phyloP scores from a whole-genome alignment of 2,888 invertebrate genomes.

The Cryptocephalus primarius region DNA sequence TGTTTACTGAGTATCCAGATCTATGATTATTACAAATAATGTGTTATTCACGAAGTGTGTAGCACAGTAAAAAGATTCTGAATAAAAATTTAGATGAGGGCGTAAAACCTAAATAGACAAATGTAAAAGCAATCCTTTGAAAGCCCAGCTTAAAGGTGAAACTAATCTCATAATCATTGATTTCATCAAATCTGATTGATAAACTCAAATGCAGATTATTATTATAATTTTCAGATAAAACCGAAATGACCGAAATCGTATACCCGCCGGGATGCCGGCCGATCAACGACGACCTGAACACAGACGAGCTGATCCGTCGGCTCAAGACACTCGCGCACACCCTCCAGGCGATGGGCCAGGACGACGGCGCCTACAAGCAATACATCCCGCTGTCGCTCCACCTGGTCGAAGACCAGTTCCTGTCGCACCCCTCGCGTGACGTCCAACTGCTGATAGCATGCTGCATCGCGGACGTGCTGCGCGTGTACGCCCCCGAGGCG shows the following conservation, averaged over 20 bases:
- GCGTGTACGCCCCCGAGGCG: conserved; percentile 95
- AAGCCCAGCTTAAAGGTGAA: too few species aligned
- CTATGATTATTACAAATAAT: too few species aligned
- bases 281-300: conserved; percentile 86
- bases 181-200: too few species aligned
- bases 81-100: too few species aligned
- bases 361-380: conserved; percentile 87
- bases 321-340: conserved; percentile 90
- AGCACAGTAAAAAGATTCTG: too few species aligned
- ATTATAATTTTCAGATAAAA: too few species aligned
- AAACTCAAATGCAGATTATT: too few species aligned
- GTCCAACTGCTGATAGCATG: conserved; percentile 92
- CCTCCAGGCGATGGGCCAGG: conserved; percentile 92
- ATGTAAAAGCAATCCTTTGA: too few species aligned
- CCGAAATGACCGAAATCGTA: conserved; percentile 69
- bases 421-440: conserved; percentile 81
- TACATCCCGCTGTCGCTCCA: conserved; percentile 87
- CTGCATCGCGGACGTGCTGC: conserved; percentile 92
- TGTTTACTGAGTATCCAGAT: too few species aligned
- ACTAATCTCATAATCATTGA: too few species aligned
- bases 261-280: conserved; percentile 95
- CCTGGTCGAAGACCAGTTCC: conserved; percentile 85
- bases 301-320: conserved; percentile 89
- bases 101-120: too few species aligned
- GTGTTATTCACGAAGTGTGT: too few species aligned